Base-by-base conservation (phyloP, 2,888 invertebrate genomes). In the Ormyrus pomaceus region DNA sequence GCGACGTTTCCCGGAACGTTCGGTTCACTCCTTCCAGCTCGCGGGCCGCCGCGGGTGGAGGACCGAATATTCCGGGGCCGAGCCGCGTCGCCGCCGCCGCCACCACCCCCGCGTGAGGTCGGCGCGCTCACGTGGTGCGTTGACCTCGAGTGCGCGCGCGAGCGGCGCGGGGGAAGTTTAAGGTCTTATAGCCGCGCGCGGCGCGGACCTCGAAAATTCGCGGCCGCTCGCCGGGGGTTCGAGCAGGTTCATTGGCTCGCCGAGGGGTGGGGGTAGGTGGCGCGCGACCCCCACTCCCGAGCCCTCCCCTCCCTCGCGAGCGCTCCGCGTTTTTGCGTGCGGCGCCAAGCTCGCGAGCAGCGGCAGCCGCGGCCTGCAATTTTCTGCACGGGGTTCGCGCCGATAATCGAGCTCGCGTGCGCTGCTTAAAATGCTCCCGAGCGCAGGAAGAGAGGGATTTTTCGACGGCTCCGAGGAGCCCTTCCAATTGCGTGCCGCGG, bases 161-260 rank as follows among this genome's bases (percentile, higher is more conserved):
- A 2, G 34, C 62, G 62, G 55, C 34, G 34, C 62, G 66, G 58
- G 76, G 10, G 66, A 80, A 80, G 80, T 80, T 80, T 80, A 80
- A 80, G 80, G 80, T 80, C 80, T 76, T 55, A 91, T 55, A 91
- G 91, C 82, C 83, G 51, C 56, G 51, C 56, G 76, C 64, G 78
- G 78, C 65, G 77, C 77, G 77, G 66, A 77, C 77, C 69, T 66
- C 71, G 71, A 80, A 75, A 34, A 69, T 78, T 62, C 70, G 58
- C 65, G 76, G 50, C 4, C 45, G 13, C 46, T 9, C 3, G 9
- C 71, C 74, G 74, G 61, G 70, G 65, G 71, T 59, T 59, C 56
- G 50, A 51, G 70, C 51, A 46, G 70, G 70, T 64, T 77, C 77
- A 77, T 77, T 77, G 70, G 58, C 71, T 77, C 73, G 48, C 62